Base-by-base conservation (phyloP, 2,888 invertebrate genomes). In the Chorisops tibialis region DNA sequence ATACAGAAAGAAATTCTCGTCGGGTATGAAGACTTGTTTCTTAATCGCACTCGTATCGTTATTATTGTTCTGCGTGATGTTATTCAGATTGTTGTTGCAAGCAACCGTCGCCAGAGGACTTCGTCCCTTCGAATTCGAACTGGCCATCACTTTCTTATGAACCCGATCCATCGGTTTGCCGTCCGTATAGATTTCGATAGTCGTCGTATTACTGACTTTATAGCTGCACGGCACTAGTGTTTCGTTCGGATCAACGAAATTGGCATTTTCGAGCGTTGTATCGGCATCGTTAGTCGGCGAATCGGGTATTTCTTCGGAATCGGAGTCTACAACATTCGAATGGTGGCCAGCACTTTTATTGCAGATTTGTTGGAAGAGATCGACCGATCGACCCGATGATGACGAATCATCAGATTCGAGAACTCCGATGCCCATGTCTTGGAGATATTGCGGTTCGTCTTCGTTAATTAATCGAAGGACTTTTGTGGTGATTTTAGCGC, bases 351-450 rank as follows among this genome's bases (percentile, higher is more conserved):
- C 75, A 47, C 70, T 72, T 37, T 68, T 67, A 61, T 70, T 43
- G 71, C 22, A 73, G 62, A 1, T 71, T 71, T 45, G 74, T 72
- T 0, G 74, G 71, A 30, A 5, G 5, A 14, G 71, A 66, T 69
- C 39, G n/a, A 12, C 21, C 30, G 54, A 30, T 16, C 30, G 22
- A 12, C 43, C 39, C 1, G 75, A 76, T 0, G 78, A 78, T 11
- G 75, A 75, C 52, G 75, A 73, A 63, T 80, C 80, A 65, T 82
- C 82, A 11, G 81, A 81, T 56, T 81, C 82, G 51, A 86, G 72
- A 78, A 84, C 81, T 19, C 82, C 81, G 18, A 86, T 81, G 47
- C 86, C 86, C 79, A 83, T 82, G 68, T 85, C 85, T 67, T 81
- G 80, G 59, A 82, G 70, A 52, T 81, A 79, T 66, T 82, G 81